Base-by-base conservation (phyloP, 2,888 invertebrate species). In the Heliconius hortense region DNA sequence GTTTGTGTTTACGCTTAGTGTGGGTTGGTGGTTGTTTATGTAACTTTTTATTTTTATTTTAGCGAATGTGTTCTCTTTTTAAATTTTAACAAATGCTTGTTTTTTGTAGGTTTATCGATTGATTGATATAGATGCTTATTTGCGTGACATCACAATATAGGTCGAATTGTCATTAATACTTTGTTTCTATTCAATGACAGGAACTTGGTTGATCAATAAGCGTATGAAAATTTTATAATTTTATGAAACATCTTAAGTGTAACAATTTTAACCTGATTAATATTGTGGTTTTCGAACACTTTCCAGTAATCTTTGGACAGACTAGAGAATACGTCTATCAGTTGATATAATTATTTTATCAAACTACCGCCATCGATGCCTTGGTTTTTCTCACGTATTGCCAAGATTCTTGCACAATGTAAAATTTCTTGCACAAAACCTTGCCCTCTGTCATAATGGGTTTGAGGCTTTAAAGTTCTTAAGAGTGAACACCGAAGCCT, bases 1-100 rank as follows among this genome's bases (percentile, higher is more conserved):
- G 77, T 73, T 63, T 78, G 74, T 73, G 73, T 80, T 76, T 78
- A 75, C 69, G 48, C 60, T 73, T 70, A 24, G 73, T 77, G 78
- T 80, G 78, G 76, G 78, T 79, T 79, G 78, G 77, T 76, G 76
- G 72, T 71, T 70, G 21, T 63, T 39, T 35, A 26, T 64, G 1
- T 60, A n/a, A 48, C 18, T 68, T 39, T 28, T 1, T n/a, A n/a
- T 2, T 67, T 31, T 68, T 35, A 18, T 60, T 60, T 68, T 73
- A 24, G 39, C 39, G 24, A 73, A 59, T 28, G 59, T 18, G 59
- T 26, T 71, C 11, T 71, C 31, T 69, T 60, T 39, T 71, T 39
- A 24, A 71, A 21, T 31, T 53, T 15, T 8, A 69, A 69, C 53
- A 68, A 69, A 31, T 56, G 69, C 69, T 31, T 35, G 48, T 53